Evolutionary conservation across 2,888 invertebrate species (phyloP).

Genomic region (Caenorhabditis wallacei): DNA sequence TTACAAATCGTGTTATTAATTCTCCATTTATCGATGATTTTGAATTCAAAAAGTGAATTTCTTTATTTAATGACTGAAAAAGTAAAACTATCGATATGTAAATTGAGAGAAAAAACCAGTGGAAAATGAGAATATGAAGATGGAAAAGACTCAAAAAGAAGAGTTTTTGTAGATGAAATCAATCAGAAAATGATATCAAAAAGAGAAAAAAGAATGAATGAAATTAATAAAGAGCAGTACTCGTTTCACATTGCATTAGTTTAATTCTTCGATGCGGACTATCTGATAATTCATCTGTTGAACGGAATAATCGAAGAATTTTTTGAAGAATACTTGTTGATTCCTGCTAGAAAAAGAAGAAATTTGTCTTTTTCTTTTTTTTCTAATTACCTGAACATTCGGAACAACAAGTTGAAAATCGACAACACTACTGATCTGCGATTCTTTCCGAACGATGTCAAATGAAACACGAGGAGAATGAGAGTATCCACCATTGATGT

Average conservation of each 20-base stretch:
- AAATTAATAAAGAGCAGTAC: conserved; percentile 62
- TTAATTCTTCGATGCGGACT: conserved; percentile 70
- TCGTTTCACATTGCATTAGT: conserved; percentile 72
- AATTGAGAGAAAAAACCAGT: conserved; percentile 25
- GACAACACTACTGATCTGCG: conserved; percentile 59
- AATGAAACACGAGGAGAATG: conserved; percentile 63
- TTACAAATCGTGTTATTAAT: conserved; percentile 43
- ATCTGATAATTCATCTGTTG: conserved; percentile 43
- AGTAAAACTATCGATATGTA: conserved; percentile 49
- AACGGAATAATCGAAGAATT: conserved; percentile 43
- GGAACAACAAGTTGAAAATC: conserved; percentile 62
- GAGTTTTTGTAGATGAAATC: background rate
- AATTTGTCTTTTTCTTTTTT: background rate
- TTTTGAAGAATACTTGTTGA: conserved; percentile 34
- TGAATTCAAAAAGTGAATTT: conserved; percentile 29
- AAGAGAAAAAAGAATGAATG: background rate
- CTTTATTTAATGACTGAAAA: conserved; percentile 6
- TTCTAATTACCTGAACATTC: conserved; percentile 15
- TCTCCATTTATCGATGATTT: conserved; percentile 14
- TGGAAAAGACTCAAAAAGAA: background rate
- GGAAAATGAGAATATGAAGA: conserved; percentile 15
- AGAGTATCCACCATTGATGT: conserved; percentile 51
- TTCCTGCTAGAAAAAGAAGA: conserved; percentile 38
- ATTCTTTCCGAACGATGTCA: conserved; percentile 67
- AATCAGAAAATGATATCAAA: background rate